Percentiles rank a stretch among this genome's conserved stretches.
phyloP scores from a whole-genome alignment of 2,888 invertebrate genomes.

The Microplitis manilae region DNA sequence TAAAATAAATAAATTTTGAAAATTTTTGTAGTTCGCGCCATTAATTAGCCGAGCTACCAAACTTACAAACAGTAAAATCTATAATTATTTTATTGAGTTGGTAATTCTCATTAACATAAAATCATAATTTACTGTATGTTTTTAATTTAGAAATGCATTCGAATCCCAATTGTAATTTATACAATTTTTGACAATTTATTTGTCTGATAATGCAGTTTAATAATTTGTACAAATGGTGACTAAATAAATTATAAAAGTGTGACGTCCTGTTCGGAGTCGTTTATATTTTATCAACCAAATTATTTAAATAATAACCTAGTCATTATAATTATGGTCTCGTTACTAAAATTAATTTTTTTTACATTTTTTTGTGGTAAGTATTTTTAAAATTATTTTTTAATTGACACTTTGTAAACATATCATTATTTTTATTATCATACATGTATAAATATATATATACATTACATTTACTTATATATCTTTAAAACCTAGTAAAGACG shows the following conservation, averaged over 20 bases:
- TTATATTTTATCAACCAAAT: conserved; percentile 12
- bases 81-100: background rate
- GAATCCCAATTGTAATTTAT: background rate
- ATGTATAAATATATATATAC: background rate
- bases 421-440: conserved; percentile 4
- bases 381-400: conserved; percentile 29
- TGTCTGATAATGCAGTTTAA: background rate
- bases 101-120: background rate
- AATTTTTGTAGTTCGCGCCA: background rate
- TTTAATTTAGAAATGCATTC: background rate
- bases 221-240: background rate
- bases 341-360: conserved; percentile 59
- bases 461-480: conserved; percentile 1
- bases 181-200: conserved; percentile 10
- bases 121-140: background rate
- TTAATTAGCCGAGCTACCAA: background rate
- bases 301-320: background rate
- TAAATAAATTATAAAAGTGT: background rate
- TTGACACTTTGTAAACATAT: background rate
- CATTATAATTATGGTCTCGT: conserved; percentile 60
- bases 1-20: background rate
- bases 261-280: background rate
- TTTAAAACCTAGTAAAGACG: conserved; percentile 48
- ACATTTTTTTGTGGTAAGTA: conserved; percentile 63
- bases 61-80: background rate